These are phyloP conservation scores for Diarsia rubi DNA, from an alignment of 2,888 invertebrate genomes.

Conservation along the genomic window DNA sequence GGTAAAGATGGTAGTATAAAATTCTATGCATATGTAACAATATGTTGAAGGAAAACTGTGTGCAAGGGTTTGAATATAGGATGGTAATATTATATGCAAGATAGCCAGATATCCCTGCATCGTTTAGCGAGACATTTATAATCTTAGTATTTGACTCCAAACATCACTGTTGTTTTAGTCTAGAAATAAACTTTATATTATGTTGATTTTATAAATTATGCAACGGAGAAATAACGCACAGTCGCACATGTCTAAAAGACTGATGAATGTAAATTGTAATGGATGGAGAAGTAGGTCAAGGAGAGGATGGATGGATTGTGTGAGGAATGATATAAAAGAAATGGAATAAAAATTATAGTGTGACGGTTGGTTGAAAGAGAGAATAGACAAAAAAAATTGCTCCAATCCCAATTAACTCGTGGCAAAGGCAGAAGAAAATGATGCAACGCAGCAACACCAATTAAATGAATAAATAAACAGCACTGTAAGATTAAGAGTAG, in stretches of 20 bases:
- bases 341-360: no score
- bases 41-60: conserved; percentile 25
- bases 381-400: no score
- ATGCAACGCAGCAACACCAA: not conserved
- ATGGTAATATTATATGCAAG: not conserved
- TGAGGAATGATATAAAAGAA: no score
- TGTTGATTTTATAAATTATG: not conserved
- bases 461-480: not conserved
- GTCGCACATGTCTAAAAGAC: no score
- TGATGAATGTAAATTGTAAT: no score
- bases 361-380: no score
- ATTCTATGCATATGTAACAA: conserved; percentile 50
- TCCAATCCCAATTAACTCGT: no score
- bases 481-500: not conserved
- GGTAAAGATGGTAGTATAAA: conserved; percentile 37
- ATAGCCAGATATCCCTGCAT: not conserved
- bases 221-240: not conserved
- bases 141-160: not conserved
- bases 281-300: no score
- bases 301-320: no score
- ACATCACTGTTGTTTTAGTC: not conserved
- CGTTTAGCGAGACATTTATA: not conserved
- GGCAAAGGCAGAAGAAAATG: no score
- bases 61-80: not conserved
- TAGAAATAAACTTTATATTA: not conserved